Conservation (phyloP, 2,888 invertebrate species). For the Polietes domitor region DNA sequence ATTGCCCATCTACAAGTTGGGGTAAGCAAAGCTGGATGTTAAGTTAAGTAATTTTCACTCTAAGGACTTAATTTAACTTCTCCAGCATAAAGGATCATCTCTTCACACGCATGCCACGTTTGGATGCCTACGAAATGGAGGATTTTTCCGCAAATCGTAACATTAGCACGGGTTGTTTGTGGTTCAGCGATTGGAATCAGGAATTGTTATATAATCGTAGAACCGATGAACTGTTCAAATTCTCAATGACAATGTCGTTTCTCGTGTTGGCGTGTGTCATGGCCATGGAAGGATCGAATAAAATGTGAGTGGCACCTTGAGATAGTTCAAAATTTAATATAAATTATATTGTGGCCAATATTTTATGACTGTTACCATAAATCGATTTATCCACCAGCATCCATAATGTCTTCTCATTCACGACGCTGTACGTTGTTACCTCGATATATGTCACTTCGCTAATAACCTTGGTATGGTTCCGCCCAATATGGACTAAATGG, state of each 20-base stretch:
- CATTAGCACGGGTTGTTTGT: constrained; percentile 83
- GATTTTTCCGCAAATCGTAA: constrained; percentile 85
- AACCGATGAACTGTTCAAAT: not conserved
- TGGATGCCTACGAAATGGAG: constrained; percentile 80
- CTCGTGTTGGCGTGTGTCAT: constrained; percentile 84
- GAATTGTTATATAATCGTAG: constrained; percentile 80
- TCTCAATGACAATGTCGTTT: constrained; percentile 82
- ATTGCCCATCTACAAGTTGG: constrained; percentile 84
- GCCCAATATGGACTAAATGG: constrained; percentile 85
- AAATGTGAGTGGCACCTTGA: constrained; percentile 72
- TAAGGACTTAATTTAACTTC: not conserved
- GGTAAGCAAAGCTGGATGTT: not conserved
- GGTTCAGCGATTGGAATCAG: constrained; percentile 84
- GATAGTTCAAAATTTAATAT: not conserved
- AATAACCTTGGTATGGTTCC: constrained; percentile 83
- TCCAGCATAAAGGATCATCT: constrained; percentile 3
- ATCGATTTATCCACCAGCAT: not conserved
- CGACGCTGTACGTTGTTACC: not conserved
- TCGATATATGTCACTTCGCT: not conserved
- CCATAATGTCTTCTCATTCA: not conserved
- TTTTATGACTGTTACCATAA: not conserved
- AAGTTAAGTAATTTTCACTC: not conserved
- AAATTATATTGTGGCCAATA: not conserved
- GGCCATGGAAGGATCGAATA: constrained; percentile 84
- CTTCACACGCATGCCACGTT: constrained; percentile 9